Evolutionary conservation across 2,888 invertebrate genomes (phyloP).

Genomic region (Pasiphila rectangulata): DNA sequence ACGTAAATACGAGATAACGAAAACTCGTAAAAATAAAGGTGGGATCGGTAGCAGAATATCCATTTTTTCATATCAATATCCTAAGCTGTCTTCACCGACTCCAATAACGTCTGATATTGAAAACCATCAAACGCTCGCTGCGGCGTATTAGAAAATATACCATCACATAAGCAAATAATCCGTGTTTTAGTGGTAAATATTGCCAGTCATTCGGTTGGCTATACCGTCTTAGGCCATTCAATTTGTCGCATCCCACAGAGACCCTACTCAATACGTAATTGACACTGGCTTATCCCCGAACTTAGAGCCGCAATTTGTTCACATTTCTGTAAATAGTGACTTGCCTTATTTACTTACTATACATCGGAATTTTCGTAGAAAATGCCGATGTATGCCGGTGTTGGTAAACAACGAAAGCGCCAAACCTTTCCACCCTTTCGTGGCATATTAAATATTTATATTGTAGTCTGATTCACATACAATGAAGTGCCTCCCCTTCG

Average conservation of each 20-base stretch:
- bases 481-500: conserved; percentile 13
- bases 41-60: conserved; percentile 28
- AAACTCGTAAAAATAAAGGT: conserved; percentile 27
- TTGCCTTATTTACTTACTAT: conserved; percentile 47
- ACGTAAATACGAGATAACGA: conserved; percentile 18
- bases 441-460: conserved; percentile 34
- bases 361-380: conserved; percentile 35
- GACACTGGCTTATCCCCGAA: conserved; percentile 74
- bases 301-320: conserved; percentile 71
- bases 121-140: conserved; percentile 33
- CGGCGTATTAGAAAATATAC: conserved; percentile 49
- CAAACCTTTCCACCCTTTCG: conserved; percentile 31
- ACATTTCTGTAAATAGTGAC: conserved; percentile 59
- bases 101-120: conserved; percentile 36
- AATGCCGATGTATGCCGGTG: conserved; percentile 35
- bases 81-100: conserved; percentile 31
- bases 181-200: conserved; percentile 64
- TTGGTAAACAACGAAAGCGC: conserved; percentile 34
- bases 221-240: conserved; percentile 64
- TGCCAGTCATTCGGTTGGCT: conserved; percentile 57
- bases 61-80: conserved; percentile 36
- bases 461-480: conserved; percentile 20
- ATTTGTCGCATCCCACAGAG: conserved; percentile 63
- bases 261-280: conserved; percentile 77
- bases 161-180: conserved; percentile 53